Evolutionary conservation across 2,888 invertebrate species (phyloP).

Genomic region (Pteria penguin): DNA sequence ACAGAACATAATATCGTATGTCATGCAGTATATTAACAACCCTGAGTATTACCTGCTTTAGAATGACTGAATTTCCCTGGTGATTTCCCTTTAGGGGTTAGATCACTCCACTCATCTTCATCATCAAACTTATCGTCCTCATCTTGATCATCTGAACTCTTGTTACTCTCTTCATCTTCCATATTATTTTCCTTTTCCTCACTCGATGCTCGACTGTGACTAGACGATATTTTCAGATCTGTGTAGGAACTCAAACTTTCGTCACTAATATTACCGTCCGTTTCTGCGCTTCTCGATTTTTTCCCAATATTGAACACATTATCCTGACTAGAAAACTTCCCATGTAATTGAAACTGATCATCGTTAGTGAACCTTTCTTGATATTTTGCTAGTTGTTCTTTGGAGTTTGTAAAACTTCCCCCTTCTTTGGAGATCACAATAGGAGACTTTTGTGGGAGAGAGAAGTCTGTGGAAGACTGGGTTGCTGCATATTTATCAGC

Average conservation of each 20-base stretch:
- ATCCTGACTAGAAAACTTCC: conserved; percentile 35
- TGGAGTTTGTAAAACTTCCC: neutral
- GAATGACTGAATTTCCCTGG: conserved; percentile 1
- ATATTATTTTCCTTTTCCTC: neutral
- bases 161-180: neutral
- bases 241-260: conserved; percentile 33
- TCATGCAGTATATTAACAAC: no score
- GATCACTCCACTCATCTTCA: conserved; percentile 67
- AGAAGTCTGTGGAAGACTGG: neutral
- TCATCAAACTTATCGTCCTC: conserved; percentile 62
- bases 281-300: neutral
- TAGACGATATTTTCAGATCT: conserved; percentile 31
- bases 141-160: conserved; percentile 15
- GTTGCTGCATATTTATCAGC: neutral
- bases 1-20: no score
- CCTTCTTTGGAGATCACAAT: conserved; percentile 56
- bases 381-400: conserved; percentile 2
- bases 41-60: no score
- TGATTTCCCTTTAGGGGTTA: conserved; percentile 42
- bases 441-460: conserved; percentile 54
- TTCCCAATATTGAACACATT: neutral
- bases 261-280: conserved; percentile 35
- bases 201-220: neutral
- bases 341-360: conserved; percentile 38
- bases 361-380: conserved; percentile 29